Percentiles rank a stretch among this genome's conserved stretches.
Conservation (phyloP, 2,113 vertebrate species). For the Oreotragus oreotragus region DNA sequence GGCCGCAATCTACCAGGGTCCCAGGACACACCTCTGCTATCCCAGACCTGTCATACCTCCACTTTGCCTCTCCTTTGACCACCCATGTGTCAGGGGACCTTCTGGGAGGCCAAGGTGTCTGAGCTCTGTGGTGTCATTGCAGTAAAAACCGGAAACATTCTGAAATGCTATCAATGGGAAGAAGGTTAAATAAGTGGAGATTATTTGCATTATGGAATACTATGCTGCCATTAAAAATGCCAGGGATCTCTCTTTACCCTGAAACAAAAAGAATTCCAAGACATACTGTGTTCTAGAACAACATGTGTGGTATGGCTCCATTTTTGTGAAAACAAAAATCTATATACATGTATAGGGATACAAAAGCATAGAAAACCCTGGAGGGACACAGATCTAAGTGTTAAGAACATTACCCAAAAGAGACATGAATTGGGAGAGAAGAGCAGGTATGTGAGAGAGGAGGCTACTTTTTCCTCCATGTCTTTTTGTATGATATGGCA, state of each 20-base stretch:
- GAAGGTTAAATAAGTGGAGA: neutral
- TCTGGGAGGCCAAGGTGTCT: neutral
- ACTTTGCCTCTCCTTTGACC: too few species aligned
- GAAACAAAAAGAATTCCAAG: neutral
- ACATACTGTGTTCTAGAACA: neutral
- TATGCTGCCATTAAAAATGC: neutral
- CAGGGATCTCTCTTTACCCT: neutral
- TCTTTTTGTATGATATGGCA: neutral
- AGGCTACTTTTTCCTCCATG: neutral
- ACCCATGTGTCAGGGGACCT: neutral
- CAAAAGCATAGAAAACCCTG: neutral
- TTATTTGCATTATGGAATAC: neutral
- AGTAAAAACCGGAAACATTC: neutral
- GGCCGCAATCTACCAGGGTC: neutral
- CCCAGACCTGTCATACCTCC: too few species aligned
- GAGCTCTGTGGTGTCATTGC: neutral
- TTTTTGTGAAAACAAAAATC: neutral
- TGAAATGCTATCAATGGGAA: neutral
- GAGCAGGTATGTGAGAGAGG: neutral
- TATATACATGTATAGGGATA: neutral
- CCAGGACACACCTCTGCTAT: neutral
- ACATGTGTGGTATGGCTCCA: neutral
- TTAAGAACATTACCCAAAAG: neutral
- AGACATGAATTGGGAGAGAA: neutral
- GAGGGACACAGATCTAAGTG: neutral